Base-by-base conservation (phyloP, 2,797 vertebrate species). In the Myotis myotis region DNA sequence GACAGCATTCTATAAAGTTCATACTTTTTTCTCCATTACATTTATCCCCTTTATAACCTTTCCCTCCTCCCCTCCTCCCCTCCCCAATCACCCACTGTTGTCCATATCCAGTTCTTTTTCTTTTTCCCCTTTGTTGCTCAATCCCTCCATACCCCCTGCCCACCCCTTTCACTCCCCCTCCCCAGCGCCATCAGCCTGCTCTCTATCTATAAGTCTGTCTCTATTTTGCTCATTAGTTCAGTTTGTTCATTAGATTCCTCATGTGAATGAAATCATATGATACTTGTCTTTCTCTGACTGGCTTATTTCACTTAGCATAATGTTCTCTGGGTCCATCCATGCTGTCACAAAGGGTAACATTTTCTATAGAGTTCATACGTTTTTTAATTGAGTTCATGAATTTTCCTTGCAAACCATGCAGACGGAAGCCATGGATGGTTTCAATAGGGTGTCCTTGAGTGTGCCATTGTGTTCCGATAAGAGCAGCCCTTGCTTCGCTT, bases 151-250 rank as follows among this genome's bases (percentile, higher is more conserved):
- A 33, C 8, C 8, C n/a, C n/a, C 64, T 19, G 12, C 64, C 16
- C 16, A 4, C 17, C n/a, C 62, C n/a, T 16, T n/a, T 66, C 6
- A 30, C 5, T 6, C 1, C 12, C 4, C 0, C 5, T 5, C 5
- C 30, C 30, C 28, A n/a, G n/a, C n/a, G 0, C 64, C 16, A n/a
- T 8, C 60, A 33, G n/a, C 64, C n/a, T 66, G 64, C n/a, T 66
- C 64, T 66, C 64, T 19, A 7, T 17, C 62, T n/a, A 7, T 64
- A 8, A 66, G 30, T 19, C n/a, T 66, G 64, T 19, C 64, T 33
- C 64, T 66, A 8, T 66, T 66, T 33, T 66, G n/a, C 64, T 66
- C n/a, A n/a, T 66, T 66, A 4, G 64, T 66, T 66, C 64, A 66
- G 64, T 66, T 19, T 66, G 64, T 33, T 19, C 16, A 66, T 9